Conservation (phyloP, 2,797 vertebrate species). For the Rhabdophis nuchalis region DNA sequence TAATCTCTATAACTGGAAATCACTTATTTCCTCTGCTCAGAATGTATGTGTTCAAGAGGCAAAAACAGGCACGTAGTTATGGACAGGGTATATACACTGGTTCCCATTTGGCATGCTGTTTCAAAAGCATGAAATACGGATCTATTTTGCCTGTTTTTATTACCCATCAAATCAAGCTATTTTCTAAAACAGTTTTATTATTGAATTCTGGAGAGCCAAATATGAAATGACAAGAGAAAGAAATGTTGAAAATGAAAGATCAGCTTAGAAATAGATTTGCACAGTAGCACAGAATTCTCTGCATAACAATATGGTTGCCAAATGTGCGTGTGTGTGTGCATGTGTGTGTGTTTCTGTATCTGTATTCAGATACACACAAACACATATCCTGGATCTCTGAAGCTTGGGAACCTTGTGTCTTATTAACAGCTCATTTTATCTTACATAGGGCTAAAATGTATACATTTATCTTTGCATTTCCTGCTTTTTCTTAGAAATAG, state of each 20-base stretch:
- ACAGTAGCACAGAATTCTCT: background rate
- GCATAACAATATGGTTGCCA: background rate
- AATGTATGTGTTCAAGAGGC: background rate
- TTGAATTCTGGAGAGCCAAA: background rate
- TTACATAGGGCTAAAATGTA: background rate
- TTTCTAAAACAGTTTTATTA: background rate
- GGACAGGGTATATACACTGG: too few relatives aligned
- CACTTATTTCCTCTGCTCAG: background rate
- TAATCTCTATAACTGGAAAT: background rate
- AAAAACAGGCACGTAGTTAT: background rate
- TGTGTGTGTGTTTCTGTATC: background rate
- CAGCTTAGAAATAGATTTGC: background rate
- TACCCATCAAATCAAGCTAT: background rate
- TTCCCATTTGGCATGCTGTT: background rate
- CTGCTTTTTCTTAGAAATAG: background rate
- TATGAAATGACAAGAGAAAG: background rate
- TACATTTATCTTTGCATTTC: background rate
- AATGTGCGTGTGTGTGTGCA: background rate
- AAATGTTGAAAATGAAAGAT: background rate
- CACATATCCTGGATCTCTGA: background rate
- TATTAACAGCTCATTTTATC: conserved; percentile 18
- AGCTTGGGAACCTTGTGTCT: background rate
- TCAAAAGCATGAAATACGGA: background rate
- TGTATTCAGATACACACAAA: background rate
- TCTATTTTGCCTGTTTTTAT: background rate